Percentiles rank a stretch among this genome's conserved stretches.
Conservation (phyloP, 1,140 invertebrate species). For the Tetragnatha versicolor region DNA sequence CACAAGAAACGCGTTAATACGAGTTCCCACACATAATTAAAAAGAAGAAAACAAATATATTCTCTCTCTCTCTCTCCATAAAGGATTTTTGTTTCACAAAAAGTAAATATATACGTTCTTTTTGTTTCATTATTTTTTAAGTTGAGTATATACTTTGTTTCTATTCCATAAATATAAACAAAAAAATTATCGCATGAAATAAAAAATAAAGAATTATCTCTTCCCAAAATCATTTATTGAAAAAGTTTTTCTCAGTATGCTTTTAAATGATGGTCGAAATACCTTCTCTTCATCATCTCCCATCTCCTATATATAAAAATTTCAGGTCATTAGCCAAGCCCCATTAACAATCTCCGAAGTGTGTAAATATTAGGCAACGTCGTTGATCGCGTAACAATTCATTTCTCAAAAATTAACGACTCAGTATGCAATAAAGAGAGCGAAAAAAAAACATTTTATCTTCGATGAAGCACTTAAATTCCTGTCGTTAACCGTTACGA, state of each 20-base stretch:
- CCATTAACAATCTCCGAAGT: neutral
- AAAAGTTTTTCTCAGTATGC: neutral
- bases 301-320: neutral
- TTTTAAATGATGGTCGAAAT: neutral
- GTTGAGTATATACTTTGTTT: too few species aligned
- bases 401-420: slow-evolving; percentile 38
- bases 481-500: slow-evolving; percentile 43
- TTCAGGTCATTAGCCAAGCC: neutral
- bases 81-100: too few species aligned
- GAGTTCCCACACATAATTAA: too few species aligned
- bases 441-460: slow-evolving; percentile 12
- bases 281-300: too few species aligned
- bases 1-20: too few species aligned
- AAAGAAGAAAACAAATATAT: too few species aligned
- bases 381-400: slow-evolving; percentile 18
- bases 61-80: too few species aligned
- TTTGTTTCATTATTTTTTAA: too few species aligned
- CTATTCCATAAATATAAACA: too few species aligned
- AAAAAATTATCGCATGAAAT: too few species aligned
- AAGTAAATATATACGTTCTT: too few species aligned
- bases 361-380: neutral
- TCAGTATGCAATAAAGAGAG: slow-evolving; percentile 3
- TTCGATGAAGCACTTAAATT: slow-evolving; percentile 48
- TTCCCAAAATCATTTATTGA: neutral
- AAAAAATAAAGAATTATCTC: too few species aligned